Evolutionary conservation across 2,888 invertebrate species (phyloP).

Genomic region (Alsophila aescularia): DNA sequence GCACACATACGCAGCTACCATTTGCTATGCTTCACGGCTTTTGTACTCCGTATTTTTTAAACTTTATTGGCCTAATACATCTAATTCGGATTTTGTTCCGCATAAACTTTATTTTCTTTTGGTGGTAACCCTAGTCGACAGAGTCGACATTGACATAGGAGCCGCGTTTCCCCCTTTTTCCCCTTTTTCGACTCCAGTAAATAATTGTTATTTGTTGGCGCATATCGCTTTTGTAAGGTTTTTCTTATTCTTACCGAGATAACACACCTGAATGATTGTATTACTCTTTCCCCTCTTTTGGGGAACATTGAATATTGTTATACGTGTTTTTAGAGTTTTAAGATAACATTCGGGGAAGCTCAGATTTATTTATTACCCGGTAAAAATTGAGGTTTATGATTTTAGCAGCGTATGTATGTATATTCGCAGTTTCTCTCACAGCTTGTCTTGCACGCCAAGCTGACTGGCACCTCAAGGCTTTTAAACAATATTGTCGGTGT

Average conservation of each 20-base stretch:
- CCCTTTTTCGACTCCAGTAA: slow-evolving; percentile 48
- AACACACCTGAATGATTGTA: slow-evolving; percentile 49
- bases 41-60: too few relatives aligned
- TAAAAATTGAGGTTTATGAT: too few relatives aligned
- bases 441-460: too few relatives aligned
- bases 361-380: too few relatives aligned
- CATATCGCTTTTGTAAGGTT: slow-evolving; percentile 49
- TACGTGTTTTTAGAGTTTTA: slow-evolving; percentile 23
- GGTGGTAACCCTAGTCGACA: slow-evolving; percentile 13
- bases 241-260: slow-evolving; percentile 41
- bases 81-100: not conserved
- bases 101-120: not conserved
- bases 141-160: slow-evolving; percentile 47
- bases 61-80: too few relatives aligned
- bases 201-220: slow-evolving; percentile 55
- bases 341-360: slow-evolving; percentile 20
- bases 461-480: too few relatives aligned
- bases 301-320: slow-evolving; percentile 23
- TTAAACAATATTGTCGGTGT: too few relatives aligned
- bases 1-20: too few relatives aligned
- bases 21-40: too few relatives aligned
- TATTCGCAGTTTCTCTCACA: too few relatives aligned
- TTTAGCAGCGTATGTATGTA: too few relatives aligned
- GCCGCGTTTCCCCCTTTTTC: slow-evolving; percentile 42
- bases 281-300: slow-evolving; percentile 35